Evolutionary conservation across 2,888 invertebrate species (phyloP).

Genomic region (Aricia artaxerxes): DNA sequence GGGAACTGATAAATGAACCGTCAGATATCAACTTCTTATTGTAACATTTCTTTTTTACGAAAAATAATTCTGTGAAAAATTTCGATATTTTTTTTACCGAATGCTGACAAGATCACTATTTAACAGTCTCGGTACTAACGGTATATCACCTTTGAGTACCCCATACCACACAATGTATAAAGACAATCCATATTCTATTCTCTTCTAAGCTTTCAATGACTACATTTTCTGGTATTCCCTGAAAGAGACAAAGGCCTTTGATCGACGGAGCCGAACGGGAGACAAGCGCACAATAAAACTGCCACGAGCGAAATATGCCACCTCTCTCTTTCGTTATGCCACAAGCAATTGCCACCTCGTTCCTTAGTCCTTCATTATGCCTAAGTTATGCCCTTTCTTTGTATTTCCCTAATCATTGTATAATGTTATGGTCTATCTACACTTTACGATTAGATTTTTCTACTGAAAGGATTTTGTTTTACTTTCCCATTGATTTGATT

Average conservation of each 20-base stretch:
- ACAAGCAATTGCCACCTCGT: background rate
- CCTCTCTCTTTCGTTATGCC: background rate
- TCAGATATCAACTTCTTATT: too few species aligned
- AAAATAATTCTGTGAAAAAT: too few species aligned
- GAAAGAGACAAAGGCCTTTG: constrained; percentile 17
- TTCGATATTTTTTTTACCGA: too few species aligned
- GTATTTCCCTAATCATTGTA: background rate
- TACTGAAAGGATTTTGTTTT: too few species aligned
- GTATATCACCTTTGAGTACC: background rate
- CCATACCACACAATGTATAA: background rate
- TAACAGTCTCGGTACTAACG: too few species aligned
- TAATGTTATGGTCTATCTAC: background rate
- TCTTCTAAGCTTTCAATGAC: background rate
- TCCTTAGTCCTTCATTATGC: background rate
- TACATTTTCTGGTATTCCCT: background rate
- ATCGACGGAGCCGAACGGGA: constrained; percentile 11
- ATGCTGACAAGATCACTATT: too few species aligned
- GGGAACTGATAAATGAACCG: too few species aligned
- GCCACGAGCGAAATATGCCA: background rate
- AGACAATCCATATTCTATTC: background rate
- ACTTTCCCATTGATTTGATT: too few species aligned
- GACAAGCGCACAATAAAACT: background rate
- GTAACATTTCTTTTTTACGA: too few species aligned
- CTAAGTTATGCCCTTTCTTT: background rate
- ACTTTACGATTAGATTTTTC: background rate